Evolutionary conservation across 2,797 vertebrate species (phyloP).

Genomic region (Limnodromus scolopaceus): DNA sequence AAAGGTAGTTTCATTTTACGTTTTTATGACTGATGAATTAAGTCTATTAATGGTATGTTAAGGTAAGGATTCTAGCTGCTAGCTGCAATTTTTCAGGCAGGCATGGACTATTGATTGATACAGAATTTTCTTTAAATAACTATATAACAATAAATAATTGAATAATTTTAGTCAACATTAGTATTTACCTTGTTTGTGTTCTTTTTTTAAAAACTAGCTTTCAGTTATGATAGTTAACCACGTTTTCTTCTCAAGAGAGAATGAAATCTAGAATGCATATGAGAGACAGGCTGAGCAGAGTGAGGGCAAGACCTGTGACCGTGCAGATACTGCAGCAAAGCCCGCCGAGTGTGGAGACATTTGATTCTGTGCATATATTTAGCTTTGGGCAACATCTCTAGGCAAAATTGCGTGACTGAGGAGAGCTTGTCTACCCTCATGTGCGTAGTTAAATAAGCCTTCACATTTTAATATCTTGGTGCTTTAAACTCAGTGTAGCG

Average conservation of each 20-base stretch:
- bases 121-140: background rate
- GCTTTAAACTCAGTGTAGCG: background rate
- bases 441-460: background rate
- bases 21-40: background rate
- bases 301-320: background rate
- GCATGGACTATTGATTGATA: background rate
- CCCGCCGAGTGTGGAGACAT: accelerated
- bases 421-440: background rate
- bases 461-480: background rate
- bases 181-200: background rate
- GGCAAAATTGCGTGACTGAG: background rate
- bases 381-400: background rate
- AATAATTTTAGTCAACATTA: background rate
- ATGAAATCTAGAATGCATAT: background rate
- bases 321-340: background rate
- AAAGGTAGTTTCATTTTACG: slow-evolving; percentile 83
- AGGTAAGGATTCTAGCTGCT: background rate
- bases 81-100: background rate
- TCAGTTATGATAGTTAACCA: background rate
- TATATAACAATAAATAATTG: background rate
- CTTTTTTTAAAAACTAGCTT: background rate
- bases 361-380: background rate
- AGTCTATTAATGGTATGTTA: background rate
- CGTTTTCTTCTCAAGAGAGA: background rate
- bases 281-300: background rate